Base-by-base conservation (phyloP, 2,888 invertebrate species). In the Cheilosia urbana region DNA sequence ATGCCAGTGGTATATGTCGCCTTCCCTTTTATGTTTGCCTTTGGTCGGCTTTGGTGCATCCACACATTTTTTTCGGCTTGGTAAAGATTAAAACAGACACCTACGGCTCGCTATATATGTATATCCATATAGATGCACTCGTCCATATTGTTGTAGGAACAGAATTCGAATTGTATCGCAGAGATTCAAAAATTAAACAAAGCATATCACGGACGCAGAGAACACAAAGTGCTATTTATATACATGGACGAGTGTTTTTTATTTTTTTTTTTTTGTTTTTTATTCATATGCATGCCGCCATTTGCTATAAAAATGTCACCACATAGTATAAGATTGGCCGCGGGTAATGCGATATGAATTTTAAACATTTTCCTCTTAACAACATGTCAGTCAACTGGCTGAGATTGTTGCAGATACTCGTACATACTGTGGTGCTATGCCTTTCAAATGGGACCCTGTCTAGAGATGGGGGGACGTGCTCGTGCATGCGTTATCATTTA, bases 281-380 rank as follows among this genome's bases (percentile, higher is more conserved):
- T 65, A 2, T 71, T 62, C 37, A 13, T 34, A 34, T 34, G 34
- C 34, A n/a, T 51, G 40, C 62, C 76, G 85, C 85, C 81, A 85
- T 85, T 85, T 85, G 62, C 85, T 68, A 85, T 85, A 77, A 85
- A 85, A 85, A 63, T 85, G 85, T 85, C 85, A 85, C 85, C 85
- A 85, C 85, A 76, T 66, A 81, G 24, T 58, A 69, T n/a, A 73
- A 76, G 76, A 80, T 80, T 75, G 80, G 55, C 45, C 40, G 62
- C 40, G 62, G 51, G 81, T 66, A 85, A 81, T 81, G 81, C 76
- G 81, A 81, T 81, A 85, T 81, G 85, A 81, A 85, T 85, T 85
- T 85, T 81, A 85, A 85, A 68, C 77, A 71, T 72, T 83, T 71
- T 72, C 78, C 71, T 76, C 71, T 62, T 37, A 75, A 75, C 75